Evolutionary conservation across 2,113 vertebrate genomes (phyloP).

Genomic region (Prunella himalayana): DNA sequence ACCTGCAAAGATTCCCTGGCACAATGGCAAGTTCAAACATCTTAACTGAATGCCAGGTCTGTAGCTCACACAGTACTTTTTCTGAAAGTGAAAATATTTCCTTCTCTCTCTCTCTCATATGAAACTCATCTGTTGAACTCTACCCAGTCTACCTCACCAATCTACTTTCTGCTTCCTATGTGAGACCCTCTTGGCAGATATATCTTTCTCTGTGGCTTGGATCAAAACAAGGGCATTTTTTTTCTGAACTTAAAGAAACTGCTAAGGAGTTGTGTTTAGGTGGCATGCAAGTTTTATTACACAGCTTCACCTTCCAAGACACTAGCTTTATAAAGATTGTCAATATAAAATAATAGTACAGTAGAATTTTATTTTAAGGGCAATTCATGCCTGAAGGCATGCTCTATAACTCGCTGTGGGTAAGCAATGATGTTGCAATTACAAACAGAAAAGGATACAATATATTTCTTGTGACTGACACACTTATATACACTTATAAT

Average conservation of each 20-base stretch:
- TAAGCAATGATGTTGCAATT: slow-evolving; percentile 40
- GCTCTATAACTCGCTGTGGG: neutral
- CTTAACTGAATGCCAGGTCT: neutral
- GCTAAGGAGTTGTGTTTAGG: neutral
- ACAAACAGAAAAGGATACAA: neutral
- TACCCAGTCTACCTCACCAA: neutral
- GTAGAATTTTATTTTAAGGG: slow-evolving; percentile 39
- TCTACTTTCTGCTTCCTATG: neutral
- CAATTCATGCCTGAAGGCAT: slow-evolving; percentile 17
- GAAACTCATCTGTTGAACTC: neutral
- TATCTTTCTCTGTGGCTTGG: neutral
- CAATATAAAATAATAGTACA: slow-evolving; percentile 12
- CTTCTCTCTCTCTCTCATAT: neutral
- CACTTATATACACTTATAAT: slow-evolving; percentile 43
- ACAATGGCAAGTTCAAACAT: neutral
- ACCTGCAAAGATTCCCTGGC: neutral
- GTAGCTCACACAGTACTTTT: neutral
- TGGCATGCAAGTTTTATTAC: neutral
- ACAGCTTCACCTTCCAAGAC: slow-evolving; percentile 5
- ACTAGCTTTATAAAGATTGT: neutral
- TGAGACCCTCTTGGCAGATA: neutral
- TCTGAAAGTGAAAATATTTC: neutral
- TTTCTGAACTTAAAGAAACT: neutral
- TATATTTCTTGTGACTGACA: slow-evolving; percentile 38
- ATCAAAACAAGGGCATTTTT: neutral